These are phyloP conservation scores for Halichoeres trimaculatus DNA, from an alignment of 2,113 vertebrate species.

Conservation along the genomic window DNA sequence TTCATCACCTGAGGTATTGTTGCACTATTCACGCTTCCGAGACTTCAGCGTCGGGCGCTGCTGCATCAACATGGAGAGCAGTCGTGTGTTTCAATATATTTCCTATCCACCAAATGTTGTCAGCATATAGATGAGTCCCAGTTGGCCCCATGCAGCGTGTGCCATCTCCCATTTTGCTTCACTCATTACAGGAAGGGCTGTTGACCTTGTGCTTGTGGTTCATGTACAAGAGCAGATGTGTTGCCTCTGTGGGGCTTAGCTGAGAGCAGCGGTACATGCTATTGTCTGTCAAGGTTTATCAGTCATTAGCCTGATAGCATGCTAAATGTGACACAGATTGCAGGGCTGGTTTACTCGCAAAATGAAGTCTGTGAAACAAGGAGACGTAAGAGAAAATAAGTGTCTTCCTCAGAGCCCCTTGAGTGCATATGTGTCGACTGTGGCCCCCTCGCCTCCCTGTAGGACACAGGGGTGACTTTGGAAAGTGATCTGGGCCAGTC, in stretches of 20 bases:
- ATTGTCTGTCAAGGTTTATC: slow-evolving; percentile 67
- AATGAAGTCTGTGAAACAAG: slow-evolving; percentile 36
- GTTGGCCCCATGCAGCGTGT: slow-evolving; percentile 51
- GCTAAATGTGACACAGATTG: slow-evolving; percentile 69
- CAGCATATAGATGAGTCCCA: slow-evolving; percentile 71
- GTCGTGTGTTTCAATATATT: slow-evolving; percentile 40
- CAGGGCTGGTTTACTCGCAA: slow-evolving; percentile 36
- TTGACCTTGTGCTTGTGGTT: slow-evolving; percentile 74
- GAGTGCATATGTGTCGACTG: slow-evolving; percentile 46
- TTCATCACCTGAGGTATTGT: not conserved
- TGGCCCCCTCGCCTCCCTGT: slow-evolving; percentile 50
- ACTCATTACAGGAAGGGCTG: slow-evolving; percentile 66
- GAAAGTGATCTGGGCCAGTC: slow-evolving; percentile 80
- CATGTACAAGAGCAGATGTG: slow-evolving; percentile 72
- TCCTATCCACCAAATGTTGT: slow-evolving; percentile 38
- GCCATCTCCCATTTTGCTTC: slow-evolving; percentile 70
- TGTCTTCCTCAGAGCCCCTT: slow-evolving; percentile 54
- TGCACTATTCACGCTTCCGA: not conserved
- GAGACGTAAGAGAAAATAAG: slow-evolving; percentile 38
- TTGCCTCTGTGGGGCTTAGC: slow-evolving; percentile 62
- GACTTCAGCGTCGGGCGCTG: slow-evolving; percentile 6
- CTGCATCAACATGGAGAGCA: slow-evolving; percentile 24
- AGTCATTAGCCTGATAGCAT: slow-evolving; percentile 70
- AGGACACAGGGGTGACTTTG: slow-evolving; percentile 83
- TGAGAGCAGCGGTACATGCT: slow-evolving; percentile 46